Percentiles rank a stretch among this genome's conserved stretches.
These are phyloP conservation scores for Catalaphyllia jardinei DNA, from an alignment of 64 coral and sea anemone genomes.

Conservation along the genomic window DNA sequence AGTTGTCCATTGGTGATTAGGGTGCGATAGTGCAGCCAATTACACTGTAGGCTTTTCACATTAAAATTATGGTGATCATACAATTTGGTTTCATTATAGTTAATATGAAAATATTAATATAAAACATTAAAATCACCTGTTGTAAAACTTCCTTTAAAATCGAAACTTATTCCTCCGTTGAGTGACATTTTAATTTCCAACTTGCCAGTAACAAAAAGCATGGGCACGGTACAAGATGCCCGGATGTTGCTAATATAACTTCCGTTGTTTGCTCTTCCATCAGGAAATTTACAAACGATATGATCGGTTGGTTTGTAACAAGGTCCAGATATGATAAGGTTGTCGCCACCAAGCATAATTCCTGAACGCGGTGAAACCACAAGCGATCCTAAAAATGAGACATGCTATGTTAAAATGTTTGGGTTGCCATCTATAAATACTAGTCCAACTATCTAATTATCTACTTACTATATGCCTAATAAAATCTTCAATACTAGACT, in stretches of 20 bases:
- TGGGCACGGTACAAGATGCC: conserved; percentile 41
- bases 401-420: neutral
- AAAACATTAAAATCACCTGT: conserved; percentile 1
- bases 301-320: conserved; percentile 9
- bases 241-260: neutral
- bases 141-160: conserved; percentile 26
- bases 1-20: neutral
- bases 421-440: neutral
- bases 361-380: conserved; percentile 4
- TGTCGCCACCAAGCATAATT: conserved; percentile 44
- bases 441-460: neutral
- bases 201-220: conserved; percentile 29
- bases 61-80: no score
- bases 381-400: neutral
- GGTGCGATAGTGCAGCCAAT: no score
- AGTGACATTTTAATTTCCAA: conserved; percentile 20
- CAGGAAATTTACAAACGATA: conserved; percentile 39
- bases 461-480: no score
- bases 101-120: no score
- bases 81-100: neutral
- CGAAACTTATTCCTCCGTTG: conserved; percentile 31
- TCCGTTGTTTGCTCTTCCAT: conserved; percentile 1
- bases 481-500: no score
- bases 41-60: no score
- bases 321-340: conserved; percentile 31